Conservation (phyloP, 2,797 vertebrate species). For the Poecile montanus region DNA sequence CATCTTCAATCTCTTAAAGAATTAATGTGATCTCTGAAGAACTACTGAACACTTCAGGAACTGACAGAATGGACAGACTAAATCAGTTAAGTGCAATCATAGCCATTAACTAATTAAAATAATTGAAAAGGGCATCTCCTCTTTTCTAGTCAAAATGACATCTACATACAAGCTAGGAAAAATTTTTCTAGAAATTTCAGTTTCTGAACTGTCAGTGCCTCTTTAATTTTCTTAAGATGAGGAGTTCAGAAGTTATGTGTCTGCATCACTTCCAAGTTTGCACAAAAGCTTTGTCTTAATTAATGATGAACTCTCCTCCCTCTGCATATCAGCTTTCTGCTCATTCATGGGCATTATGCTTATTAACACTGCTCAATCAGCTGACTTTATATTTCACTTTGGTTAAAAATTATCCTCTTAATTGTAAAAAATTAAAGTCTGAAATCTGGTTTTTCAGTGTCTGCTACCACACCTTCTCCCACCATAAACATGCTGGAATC, state of each 20-base stretch:
- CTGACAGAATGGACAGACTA: neutral
- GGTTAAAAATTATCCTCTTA: slow-evolving; percentile 66
- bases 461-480: slow-evolving; percentile 43
- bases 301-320: slow-evolving; percentile 46
- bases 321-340: slow-evolving; percentile 57
- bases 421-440: slow-evolving; percentile 58
- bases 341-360: slow-evolving; percentile 33
- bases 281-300: slow-evolving; percentile 38
- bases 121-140: neutral
- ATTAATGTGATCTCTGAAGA: neutral
- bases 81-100: neutral
- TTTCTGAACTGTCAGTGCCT: neutral
- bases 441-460: slow-evolving; percentile 28
- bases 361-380: slow-evolving; percentile 57
- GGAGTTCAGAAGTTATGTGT: neutral
- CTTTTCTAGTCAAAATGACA: neutral
- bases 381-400: slow-evolving; percentile 66
- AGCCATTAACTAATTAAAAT: neutral
- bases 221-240: slow-evolving; percentile 35
- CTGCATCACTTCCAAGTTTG: neutral
- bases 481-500: slow-evolving; percentile 35
- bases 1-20: neutral
- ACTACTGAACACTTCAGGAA: neutral
- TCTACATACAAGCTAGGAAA: neutral
- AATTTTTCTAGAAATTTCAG: neutral